Evolutionary conservation across 2,113 vertebrate species (phyloP), one percentile per base, ranked within the genome.

Genomic region (Xenus cinereus): DNA sequence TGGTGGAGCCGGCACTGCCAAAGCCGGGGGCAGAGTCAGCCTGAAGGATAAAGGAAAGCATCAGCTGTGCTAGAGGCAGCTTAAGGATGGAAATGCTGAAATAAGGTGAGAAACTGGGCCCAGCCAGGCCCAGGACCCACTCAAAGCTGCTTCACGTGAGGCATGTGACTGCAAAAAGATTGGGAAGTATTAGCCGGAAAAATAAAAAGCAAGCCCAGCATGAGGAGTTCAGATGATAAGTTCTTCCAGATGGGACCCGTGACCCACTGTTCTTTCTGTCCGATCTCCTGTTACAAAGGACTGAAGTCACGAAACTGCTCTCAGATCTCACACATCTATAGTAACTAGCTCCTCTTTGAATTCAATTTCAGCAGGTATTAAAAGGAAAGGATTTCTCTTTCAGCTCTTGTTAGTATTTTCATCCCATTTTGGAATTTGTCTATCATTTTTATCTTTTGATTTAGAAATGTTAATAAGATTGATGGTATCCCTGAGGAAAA

Each of bases 401-500:
- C 72, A 85, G 43, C 15, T 81, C 48, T 91, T 95, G 68, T 91
- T 89, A 96, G 91, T 54, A 87, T 94, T 97, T 95, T 87, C 64
- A 90, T 76, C 46, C 87, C 93, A 88, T 94, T 97, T 96, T 97
- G 96, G 91, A 98, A 98, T 97, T 92, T 97, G 95, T 97, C 97
- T 97, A 92, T 97, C 93, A 96, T 96, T 97, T 96, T 92, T 91
- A 96, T 95, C 95, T 98, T 90, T 89, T 92, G 93, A 90, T 91
- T 91, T 90, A 93, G 93, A 97, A 96, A 84, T 84, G 94, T 94
- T 98, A 97, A 96, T 95, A 94, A 97, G 97, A 97, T 92, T 97
- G 93, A 97, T 94, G 94, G 91, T 66, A 92, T 95, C 97, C 97
- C 98, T 96, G 93, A 98, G 97, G 98, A 98, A 97, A 98, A 98